Percentiles rank a stretch among this genome's conserved stretches.
phyloP scores from a whole-genome alignment of 2,888 invertebrate genomes.

The Melanotus villosus region DNA sequence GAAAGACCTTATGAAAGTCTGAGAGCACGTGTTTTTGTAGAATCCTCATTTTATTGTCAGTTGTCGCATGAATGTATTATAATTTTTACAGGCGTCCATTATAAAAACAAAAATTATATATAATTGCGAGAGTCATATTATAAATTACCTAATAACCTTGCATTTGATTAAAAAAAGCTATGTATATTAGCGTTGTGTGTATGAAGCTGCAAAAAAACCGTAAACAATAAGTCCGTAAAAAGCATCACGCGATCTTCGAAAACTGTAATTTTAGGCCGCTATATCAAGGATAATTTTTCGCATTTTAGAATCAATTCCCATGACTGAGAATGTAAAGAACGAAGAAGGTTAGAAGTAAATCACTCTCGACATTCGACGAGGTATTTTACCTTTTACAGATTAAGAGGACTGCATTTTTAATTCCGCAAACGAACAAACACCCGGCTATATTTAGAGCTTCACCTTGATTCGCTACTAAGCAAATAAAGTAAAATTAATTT shows the following conservation, averaged over 20 bases:
- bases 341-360: slow-evolving; percentile 57
- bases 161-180: slow-evolving; percentile 25
- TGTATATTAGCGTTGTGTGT: slow-evolving; percentile 18
- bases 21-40: neutral
- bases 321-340: slow-evolving; percentile 56
- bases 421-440: slow-evolving; percentile 39
- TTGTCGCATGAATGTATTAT: slow-evolving; percentile 9
- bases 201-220: slow-evolving; percentile 23
- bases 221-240: slow-evolving; percentile 22
- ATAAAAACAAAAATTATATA: slow-evolving; percentile 7
- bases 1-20: too few relatives aligned
- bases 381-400: slow-evolving; percentile 58
- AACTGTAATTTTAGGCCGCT: slow-evolving; percentile 31
- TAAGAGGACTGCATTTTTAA: slow-evolving; percentile 44
- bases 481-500: slow-evolving; percentile 27
- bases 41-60: slow-evolving; percentile 14
- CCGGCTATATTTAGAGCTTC: slow-evolving; percentile 37
- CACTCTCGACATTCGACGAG: slow-evolving; percentile 54
- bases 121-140: slow-evolving; percentile 20
- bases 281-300: slow-evolving; percentile 38
- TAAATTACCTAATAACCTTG: slow-evolving; percentile 27
- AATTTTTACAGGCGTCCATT: neutral
- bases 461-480: slow-evolving; percentile 23
- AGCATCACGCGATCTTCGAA: slow-evolving; percentile 26
- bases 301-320: slow-evolving; percentile 60